These are phyloP conservation scores for Chirona hameri DNA, from an alignment of 2,888 invertebrate species.

Conservation along the genomic window DNA sequence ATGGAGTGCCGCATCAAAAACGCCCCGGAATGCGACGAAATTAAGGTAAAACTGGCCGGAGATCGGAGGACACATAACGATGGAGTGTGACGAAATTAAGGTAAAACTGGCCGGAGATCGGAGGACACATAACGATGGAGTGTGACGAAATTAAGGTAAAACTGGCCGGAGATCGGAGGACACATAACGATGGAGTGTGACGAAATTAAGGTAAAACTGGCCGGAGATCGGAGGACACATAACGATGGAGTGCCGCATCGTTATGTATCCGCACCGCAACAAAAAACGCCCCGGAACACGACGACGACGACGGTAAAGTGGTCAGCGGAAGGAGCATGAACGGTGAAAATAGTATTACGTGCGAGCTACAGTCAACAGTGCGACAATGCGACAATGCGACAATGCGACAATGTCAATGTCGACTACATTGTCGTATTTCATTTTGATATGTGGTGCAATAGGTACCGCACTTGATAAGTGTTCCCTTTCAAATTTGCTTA, in stretches of 20 bases:
- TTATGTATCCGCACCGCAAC: too few relatives aligned
- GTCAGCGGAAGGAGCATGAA: too few relatives aligned
- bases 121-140: background rate
- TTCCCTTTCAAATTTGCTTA: too few relatives aligned
- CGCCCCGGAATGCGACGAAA: background rate
- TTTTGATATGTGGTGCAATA: too few relatives aligned
- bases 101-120: background rate
- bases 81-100: background rate
- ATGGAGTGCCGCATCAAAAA: background rate
- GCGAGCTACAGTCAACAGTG: too few relatives aligned
- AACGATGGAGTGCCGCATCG: background rate
- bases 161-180: background rate
- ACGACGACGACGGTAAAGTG: background rate
- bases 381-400: too few relatives aligned
- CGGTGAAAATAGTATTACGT: too few relatives aligned
- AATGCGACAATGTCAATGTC: too few relatives aligned
- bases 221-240: background rate
- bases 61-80: background rate
- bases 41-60: background rate
- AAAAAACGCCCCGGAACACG: background rate
- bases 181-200: background rate
- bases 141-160: background rate
- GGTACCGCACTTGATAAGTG: too few relatives aligned
- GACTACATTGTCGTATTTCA: too few relatives aligned
- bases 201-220: background rate